phyloP scores from a whole-genome alignment of 2,113 vertebrate genomes.

The Chitala chitala region DNA sequence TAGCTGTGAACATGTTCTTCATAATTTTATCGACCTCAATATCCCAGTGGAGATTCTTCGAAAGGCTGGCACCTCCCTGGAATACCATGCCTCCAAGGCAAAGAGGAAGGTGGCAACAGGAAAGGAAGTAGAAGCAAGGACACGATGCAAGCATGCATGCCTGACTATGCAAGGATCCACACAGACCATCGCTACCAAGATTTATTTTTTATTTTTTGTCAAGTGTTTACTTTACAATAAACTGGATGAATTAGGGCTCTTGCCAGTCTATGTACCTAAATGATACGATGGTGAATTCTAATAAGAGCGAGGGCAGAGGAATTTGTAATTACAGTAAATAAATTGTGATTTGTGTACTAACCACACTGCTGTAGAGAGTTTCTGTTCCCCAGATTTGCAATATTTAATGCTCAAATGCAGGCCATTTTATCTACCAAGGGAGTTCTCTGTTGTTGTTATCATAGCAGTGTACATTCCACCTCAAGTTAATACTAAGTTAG shows the following conservation, averaged over 20 bases:
- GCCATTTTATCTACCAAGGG: not conserved
- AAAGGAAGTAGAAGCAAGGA: too few relatives aligned
- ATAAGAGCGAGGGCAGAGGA: not conserved
- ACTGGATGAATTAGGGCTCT: slow-evolving; percentile 10
- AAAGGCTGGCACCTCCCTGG: too few relatives aligned
- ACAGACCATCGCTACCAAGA: slow-evolving; percentile 10
- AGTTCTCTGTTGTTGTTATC: not conserved
- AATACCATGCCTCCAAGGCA: too few relatives aligned
- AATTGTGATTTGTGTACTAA: not conserved
- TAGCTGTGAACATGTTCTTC: too few relatives aligned
- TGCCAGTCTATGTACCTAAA: not conserved
- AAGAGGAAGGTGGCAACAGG: too few relatives aligned
- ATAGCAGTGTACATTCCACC: not conserved
- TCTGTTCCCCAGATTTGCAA: not conserved
- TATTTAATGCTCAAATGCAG: not conserved
- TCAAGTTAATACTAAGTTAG: not conserved
- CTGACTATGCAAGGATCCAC: not conserved
- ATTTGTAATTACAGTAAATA: not conserved
- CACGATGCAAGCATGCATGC: not conserved
- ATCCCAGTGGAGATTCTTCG: too few relatives aligned
- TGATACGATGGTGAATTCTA: not conserved
- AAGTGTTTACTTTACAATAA: slow-evolving; percentile 16
- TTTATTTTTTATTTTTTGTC: not conserved
- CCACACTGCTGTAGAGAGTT: not conserved
- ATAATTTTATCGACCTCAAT: too few relatives aligned